These are phyloP conservation scores for Stomatorhinus walkeri DNA, from an alignment of 2,797 vertebrate species.

Conservation along the genomic window DNA sequence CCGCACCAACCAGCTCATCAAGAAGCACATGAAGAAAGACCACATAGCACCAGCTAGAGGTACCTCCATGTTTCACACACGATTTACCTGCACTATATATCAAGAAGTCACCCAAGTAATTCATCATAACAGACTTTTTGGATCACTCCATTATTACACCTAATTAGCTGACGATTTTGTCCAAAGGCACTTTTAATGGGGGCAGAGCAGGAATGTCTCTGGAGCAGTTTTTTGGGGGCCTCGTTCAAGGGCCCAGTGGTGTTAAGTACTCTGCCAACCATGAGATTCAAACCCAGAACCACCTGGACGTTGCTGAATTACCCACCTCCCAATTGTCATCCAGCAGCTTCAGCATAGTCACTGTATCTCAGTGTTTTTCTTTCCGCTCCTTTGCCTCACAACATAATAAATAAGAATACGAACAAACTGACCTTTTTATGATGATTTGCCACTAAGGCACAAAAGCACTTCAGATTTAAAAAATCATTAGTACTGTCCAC, in stretches of 20 bases:
- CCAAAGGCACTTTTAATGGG: not conserved
- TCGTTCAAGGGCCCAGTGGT: not conserved
- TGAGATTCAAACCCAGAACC: not conserved
- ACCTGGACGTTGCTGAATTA: not conserved
- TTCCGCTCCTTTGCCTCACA: not conserved
- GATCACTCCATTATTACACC: not conserved
- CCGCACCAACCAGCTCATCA: slow-evolving; percentile 80
- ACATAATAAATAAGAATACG: not conserved
- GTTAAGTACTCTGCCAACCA: not conserved
- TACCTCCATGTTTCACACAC: slow-evolving; percentile 33
- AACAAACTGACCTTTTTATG: not conserved
- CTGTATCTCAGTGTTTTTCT: not conserved
- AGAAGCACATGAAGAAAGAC: slow-evolving; percentile 88
- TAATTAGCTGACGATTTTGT: not conserved
- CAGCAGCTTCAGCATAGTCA: not conserved
- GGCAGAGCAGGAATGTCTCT: not conserved
- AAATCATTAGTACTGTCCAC: not conserved
- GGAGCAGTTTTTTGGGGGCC: not conserved
- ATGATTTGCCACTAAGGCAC: not conserved
- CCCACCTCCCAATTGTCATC: not conserved
- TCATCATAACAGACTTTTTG: not conserved
- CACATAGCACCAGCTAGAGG: slow-evolving; percentile 67
- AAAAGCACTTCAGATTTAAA: not conserved
- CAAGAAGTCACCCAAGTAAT: not conserved
- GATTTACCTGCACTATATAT: not conserved